Evolutionary conservation across 2,888 invertebrate genomes (phyloP), one percentile per base, ranked within the genome.

Genomic region (Ceratothoa steindachneri): DNA sequence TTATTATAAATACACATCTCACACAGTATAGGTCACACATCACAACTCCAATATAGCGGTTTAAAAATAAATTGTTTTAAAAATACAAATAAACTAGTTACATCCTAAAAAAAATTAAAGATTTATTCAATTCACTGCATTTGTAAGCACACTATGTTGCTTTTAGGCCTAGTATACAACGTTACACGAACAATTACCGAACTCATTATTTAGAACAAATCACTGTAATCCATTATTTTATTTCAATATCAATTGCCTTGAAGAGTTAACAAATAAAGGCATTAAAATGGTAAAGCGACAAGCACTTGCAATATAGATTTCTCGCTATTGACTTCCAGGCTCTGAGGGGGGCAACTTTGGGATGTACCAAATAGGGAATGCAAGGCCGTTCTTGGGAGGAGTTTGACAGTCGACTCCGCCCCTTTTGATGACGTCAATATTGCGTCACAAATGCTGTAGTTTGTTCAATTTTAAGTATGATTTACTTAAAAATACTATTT

Each of bases 361-460:
- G 60, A 60, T 60, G 60, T 60, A 24, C 60, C 60, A 60, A 60
- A 60, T 60, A 60, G 60, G 60, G 60, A 60, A 60, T n/a, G 27
- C 60, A 60, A 60, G 60, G 60, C 60, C 60, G 60, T 60, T 22
- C 22, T n/a, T 22, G 60, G 60, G 60, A 15, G 60, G 60, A 60
- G 60, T 60, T 60, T 7, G 27, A 22, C 12, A 22, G 2, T n/a
- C n/a, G 12, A 24, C 60, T 60, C 60, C 60, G 60, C 60, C 60
- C 27, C 24, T 7, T 60, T 60, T 22, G n/a, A 24, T 60, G 60
- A 60, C 60, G 60, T 60, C 60, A 60, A 60, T 12, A 24, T 60
- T 60, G 60, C 27, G 60, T 60, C 60, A 60, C 60, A 24, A 60
- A 51, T 51, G n/a, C n/a, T n/a, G n/a, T n/a, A n/a, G n/a, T n/a